Base-by-base conservation (phyloP, 2,888 invertebrate genomes). In the Megastigmus dorsalis region DNA sequence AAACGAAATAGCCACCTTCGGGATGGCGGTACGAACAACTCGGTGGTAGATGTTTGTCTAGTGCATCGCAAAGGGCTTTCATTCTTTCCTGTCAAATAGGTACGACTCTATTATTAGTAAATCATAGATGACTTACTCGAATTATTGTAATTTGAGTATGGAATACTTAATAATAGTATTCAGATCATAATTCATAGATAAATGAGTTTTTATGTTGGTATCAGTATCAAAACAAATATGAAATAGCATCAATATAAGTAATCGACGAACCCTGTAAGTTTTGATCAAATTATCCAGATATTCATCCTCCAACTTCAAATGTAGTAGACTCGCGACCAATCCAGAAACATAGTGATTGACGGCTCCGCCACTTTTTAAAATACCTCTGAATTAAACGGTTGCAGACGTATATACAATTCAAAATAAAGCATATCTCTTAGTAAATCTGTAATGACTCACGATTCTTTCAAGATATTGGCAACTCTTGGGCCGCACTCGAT, bases 1-100 rank as follows among this genome's bases (percentile, higher is more conserved):
- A 93, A 52, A 92, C 83, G 76, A 92, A 93, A 80, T 91, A 93
- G 9, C 92, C 92, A 1, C 92, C 92, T 76, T 82, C 76, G 3
- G 91, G 90, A 52, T 84, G 81, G 1, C 81, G 69, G 78, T 89
- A 89, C 0, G 80, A 83, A 78, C 91, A 91, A 18, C 82, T 81
- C 0, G 71, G 38, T 7, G 91, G 91, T 50, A 91, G 80, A 76
- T 88, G 81, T 36, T 83, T 79, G 33, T 87, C 83, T 10, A 92
- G 84, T 20, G 88, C 82, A 3, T 86, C 80, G 78, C 89, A 88
- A 38, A 89, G 80, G 33, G 84, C 86, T 63, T 82, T 76, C 88
- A 90, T 89, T 63, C 91, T 88, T 75, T 88, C 88, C 88, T 88
- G 57, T 13, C 68, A 72, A 73, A n/a, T n/a, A n/a, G n/a, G n/a